phyloP scores from a whole-genome alignment of 1,140 invertebrate genomes.

The Hestina assimilis region DNA sequence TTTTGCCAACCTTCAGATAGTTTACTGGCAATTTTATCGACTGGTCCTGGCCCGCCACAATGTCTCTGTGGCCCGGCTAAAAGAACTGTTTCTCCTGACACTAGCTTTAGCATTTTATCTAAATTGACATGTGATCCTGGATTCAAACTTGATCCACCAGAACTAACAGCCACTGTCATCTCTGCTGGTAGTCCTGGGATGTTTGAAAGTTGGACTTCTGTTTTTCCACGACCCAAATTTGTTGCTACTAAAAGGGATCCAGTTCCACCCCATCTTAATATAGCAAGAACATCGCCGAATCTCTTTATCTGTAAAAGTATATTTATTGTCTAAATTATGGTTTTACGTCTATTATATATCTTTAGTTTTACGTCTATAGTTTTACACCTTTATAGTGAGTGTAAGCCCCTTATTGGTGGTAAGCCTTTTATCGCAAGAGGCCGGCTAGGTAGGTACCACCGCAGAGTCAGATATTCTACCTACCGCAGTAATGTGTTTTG shows the following conservation, averaged over 20 bases:
- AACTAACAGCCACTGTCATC: conserved; percentile 57
- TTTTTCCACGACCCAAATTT: conserved; percentile 44
- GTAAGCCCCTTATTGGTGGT: too few relatives aligned
- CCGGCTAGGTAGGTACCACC: too few relatives aligned
- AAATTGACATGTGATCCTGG: conserved; percentile 42
- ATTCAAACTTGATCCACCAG: conserved; percentile 46
- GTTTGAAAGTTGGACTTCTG: conserved; percentile 48
- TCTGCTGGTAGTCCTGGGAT: conserved; percentile 57
- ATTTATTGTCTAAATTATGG: too few relatives aligned
- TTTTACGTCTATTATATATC: too few relatives aligned
- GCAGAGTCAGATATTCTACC: too few relatives aligned
- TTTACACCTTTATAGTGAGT: too few relatives aligned
- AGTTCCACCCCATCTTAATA: conserved; percentile 58
- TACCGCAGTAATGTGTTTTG: too few relatives aligned
- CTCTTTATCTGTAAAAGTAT: conserved; percentile 54
- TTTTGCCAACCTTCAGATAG: conserved; percentile 71
- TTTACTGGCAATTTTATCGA: conserved; percentile 69
- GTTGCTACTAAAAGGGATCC: conserved; percentile 52
- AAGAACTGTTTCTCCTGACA: conserved; percentile 53
- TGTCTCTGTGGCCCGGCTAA: conserved; percentile 55
- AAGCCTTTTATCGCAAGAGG: too few relatives aligned
- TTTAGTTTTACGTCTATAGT: too few relatives aligned
- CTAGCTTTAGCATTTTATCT: conserved; percentile 54
- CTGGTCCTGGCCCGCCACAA: conserved; percentile 65
- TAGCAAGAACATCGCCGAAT: conserved; percentile 42